Conservation (phyloP, 2,888 invertebrate species). For the Oegoconia quadripuncta region DNA sequence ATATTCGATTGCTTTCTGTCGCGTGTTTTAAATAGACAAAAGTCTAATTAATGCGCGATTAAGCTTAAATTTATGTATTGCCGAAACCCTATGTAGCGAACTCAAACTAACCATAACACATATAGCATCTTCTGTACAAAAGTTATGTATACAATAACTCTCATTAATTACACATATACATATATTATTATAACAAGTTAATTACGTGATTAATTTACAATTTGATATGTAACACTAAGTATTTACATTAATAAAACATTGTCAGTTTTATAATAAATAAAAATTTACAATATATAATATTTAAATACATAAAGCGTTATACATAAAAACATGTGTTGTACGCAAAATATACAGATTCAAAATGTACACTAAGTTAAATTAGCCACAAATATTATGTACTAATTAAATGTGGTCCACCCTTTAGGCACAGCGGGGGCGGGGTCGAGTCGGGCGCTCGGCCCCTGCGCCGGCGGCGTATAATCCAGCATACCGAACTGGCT, state of each 20-base stretch:
- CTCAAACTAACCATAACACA: no score
- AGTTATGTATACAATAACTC: conserved; percentile 1
- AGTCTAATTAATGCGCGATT: no score
- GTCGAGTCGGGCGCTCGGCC: conserved; percentile 43
- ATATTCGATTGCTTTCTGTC: no score
- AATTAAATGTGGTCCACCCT: conserved; percentile 71
- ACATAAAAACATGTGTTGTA: conserved; percentile 26
- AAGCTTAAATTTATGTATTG: no score
- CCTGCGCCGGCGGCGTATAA: conserved; percentile 36
- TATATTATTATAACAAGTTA: conserved; percentile 14
- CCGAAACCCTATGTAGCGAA: no score
- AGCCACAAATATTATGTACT: conserved; percentile 26
- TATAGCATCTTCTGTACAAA: not conserved
- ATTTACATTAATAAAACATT: conserved; percentile 6
- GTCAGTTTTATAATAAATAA: conserved; percentile 33
- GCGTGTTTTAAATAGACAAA: no score
- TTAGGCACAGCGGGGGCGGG: conserved; percentile 39
- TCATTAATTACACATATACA: conserved; percentile 24
- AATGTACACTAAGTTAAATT: conserved; percentile 27
- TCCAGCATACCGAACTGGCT: conserved; percentile 71
- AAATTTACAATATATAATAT: conserved; percentile 26
- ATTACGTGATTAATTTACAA: conserved; percentile 37
- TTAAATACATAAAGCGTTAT: conserved; percentile 34
- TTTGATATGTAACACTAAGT: conserved; percentile 46
- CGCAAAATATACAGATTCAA: conserved; percentile 34